A percentile compares a stretch with the other conserved stretches of the same genome.
Conservation (phyloP, 2,888 invertebrate genomes). For the Baccha elongata region DNA sequence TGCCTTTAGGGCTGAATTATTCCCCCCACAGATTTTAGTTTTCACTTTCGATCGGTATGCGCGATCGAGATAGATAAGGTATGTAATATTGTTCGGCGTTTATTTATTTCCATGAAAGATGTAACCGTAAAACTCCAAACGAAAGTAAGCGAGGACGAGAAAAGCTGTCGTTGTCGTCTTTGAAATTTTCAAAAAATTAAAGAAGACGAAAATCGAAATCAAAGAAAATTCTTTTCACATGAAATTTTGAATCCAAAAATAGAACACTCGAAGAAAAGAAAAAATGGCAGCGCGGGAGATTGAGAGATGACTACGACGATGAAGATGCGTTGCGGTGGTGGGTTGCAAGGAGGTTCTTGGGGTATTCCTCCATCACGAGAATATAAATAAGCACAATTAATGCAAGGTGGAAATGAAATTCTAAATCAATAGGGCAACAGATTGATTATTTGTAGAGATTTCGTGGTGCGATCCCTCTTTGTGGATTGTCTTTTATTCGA, state of each 20-base stretch:
- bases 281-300: slow-evolving; percentile 52
- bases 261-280: slow-evolving; percentile 53
- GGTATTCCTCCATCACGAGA: slow-evolving; percentile 51
- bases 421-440: slow-evolving; percentile 57
- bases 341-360: slow-evolving; percentile 9
- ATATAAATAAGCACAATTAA: slow-evolving; percentile 66
- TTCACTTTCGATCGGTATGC: slow-evolving; percentile 47
- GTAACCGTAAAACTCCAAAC: slow-evolving; percentile 34
- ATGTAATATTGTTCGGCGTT: slow-evolving; percentile 2
- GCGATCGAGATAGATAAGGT: slow-evolving; percentile 25
- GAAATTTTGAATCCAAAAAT: slow-evolving; percentile 73
- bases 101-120: slow-evolving; percentile 30
- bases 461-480: no score
- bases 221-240: slow-evolving; percentile 70
- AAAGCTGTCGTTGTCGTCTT: slow-evolving; percentile 35
- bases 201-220: slow-evolving; percentile 44
- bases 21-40: slow-evolving; percentile 21
- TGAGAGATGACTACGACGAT: neutral
- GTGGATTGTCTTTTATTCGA: neutral
- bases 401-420: slow-evolving; percentile 56
- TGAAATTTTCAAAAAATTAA: slow-evolving; percentile 45
- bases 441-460: slow-evolving; percentile 40
- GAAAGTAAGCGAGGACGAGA: slow-evolving; percentile 39
- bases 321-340: slow-evolving; percentile 18
- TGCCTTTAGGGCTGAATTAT: slow-evolving; percentile 41